Evolutionary conservation across 2,113 vertebrate genomes (phyloP).

Genomic region (Corynorhinus townsendii): DNA sequence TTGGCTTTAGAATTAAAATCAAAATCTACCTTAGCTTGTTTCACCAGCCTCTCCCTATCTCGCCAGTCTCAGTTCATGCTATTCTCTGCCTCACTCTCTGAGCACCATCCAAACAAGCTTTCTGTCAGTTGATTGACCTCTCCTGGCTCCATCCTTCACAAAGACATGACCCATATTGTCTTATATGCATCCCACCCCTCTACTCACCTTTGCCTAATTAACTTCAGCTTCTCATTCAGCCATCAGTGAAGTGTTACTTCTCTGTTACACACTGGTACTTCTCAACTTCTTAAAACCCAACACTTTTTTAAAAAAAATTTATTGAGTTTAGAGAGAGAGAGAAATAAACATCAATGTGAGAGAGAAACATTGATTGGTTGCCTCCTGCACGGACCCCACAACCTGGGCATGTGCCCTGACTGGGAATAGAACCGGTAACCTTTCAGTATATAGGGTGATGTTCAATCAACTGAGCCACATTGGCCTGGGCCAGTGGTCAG

Average conservation of each 20-base stretch:
- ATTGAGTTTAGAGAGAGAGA: neutral
- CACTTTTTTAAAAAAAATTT: neutral
- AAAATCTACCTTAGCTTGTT: neutral
- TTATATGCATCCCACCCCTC: rapidly evolving
- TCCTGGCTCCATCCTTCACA: neutral
- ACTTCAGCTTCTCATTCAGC: neutral
- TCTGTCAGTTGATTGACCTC: neutral
- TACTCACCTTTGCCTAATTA: neutral
- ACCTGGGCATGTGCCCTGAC: too few relatives aligned
- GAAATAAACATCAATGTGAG: neutral
- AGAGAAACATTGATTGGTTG: neutral
- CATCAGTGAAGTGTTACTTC: neutral
- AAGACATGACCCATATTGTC: neutral
- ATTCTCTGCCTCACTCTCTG: neutral
- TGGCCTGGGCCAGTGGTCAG: too few relatives aligned
- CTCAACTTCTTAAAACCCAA: neutral
- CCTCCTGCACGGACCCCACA: neutral
- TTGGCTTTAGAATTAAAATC: neutral
- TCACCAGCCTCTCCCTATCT: neutral
- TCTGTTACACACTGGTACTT: neutral
- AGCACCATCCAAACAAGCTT: neutral
- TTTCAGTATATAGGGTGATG: too few relatives aligned
- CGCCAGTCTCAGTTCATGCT: neutral
- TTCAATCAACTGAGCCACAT: too few relatives aligned
- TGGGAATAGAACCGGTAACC: too few relatives aligned